phyloP scores from a whole-genome alignment of 2,797 vertebrate species.

The Eulemur rubriventer region DNA sequence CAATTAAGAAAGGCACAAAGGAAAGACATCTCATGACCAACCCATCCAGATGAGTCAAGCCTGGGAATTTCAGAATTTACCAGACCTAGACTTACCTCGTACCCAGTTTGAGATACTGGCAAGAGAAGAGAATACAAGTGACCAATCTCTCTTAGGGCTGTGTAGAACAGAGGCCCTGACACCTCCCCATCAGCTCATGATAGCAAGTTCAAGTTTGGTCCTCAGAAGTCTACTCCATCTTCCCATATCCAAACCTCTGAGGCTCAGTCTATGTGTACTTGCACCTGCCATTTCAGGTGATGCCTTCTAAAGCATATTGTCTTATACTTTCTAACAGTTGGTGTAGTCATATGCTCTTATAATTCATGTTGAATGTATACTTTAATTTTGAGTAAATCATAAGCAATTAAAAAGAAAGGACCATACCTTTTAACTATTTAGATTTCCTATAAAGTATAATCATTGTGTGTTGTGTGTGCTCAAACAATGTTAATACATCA shows the following conservation, averaged over 20 bases:
- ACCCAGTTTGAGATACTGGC: neutral
- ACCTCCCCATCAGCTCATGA: too few species aligned
- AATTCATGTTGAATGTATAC: neutral
- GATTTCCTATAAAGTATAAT: neutral
- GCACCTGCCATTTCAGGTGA: neutral
- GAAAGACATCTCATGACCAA: neutral
- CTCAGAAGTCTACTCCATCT: neutral
- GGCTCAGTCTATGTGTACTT: neutral
- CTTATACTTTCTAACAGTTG: neutral
- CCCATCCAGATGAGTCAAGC: neutral
- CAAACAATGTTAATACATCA: neutral
- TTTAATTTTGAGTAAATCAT: neutral
- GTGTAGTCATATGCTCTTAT: neutral
- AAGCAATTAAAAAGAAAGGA: neutral
- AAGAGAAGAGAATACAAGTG: neutral
- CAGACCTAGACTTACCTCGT: neutral
- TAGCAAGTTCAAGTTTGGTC: neutral
- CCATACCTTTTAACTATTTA: neutral
- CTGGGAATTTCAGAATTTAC: neutral
- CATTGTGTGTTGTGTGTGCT: neutral
- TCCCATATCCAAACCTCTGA: rapidly evolving
- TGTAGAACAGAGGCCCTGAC: too few species aligned
- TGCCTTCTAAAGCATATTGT: neutral
- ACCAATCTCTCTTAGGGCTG: neutral
- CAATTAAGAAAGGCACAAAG: neutral